Evolutionary conservation across 2,113 vertebrate species (phyloP).

Genomic region (Brachirus orientalis): DNA sequence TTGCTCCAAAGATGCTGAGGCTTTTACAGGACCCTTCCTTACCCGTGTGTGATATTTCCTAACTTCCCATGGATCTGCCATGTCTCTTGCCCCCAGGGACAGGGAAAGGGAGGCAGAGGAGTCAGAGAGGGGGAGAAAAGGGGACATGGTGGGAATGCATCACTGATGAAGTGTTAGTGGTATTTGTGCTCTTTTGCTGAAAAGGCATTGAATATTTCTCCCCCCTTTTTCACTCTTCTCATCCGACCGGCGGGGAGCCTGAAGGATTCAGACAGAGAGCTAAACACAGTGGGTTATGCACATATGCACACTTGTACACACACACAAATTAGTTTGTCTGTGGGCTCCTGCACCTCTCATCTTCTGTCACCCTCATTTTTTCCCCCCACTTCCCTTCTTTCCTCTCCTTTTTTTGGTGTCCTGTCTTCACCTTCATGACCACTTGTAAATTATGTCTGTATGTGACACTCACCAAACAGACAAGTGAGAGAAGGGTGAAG

Average conservation of each 20-base stretch:
- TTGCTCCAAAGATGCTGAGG: constrained; percentile 46
- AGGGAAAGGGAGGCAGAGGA: constrained; percentile 37
- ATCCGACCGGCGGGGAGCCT: constrained; percentile 56
- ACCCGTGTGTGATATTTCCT: constrained; percentile 24
- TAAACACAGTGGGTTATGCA: constrained; percentile 55
- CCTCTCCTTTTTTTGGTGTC: constrained; percentile 33
- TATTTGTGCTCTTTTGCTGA: constrained; percentile 39
- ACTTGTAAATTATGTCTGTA: constrained; percentile 26
- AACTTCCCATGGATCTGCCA: constrained; percentile 61
- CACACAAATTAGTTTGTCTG: constrained; percentile 27
- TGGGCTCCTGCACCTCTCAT: constrained; percentile 43
- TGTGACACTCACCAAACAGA: constrained; percentile 24
- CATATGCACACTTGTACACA: constrained; percentile 24
- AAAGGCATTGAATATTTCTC: constrained; percentile 40
- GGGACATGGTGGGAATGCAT: constrained; percentile 33
- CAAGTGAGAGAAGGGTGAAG: constrained; percentile 20
- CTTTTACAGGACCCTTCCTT: constrained; percentile 14
- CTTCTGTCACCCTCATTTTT: constrained; percentile 43
- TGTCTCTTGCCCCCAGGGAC: constrained; percentile 32
- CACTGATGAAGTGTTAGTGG: constrained; percentile 53
- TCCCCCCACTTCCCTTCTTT: constrained; percentile 33
- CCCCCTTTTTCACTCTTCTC: constrained; percentile 35
- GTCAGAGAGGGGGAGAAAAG: constrained; percentile 44
- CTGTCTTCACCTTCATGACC: constrained; percentile 57
- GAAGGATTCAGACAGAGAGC: constrained; percentile 60